Conservation (phyloP, 2,888 invertebrate genomes). For the Leptopilina syphax region DNA sequence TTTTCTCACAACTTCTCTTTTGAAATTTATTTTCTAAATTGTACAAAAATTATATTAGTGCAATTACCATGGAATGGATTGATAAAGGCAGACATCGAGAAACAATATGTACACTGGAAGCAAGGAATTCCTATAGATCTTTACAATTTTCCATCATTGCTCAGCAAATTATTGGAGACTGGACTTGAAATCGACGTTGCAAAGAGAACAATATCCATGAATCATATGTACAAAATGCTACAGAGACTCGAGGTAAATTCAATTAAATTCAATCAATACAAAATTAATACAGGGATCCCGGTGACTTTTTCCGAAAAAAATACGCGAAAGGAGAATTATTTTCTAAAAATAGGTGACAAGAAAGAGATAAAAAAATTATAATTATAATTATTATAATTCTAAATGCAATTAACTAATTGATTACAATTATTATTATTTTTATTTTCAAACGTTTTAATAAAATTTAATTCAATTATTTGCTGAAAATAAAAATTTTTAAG, state of each 20-base stretch:
- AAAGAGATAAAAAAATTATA: background rate
- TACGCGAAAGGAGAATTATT: background rate
- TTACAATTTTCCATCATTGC: constrained; percentile 66
- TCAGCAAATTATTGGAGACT: constrained; percentile 64
- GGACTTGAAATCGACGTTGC: constrained; percentile 66
- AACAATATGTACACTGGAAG: constrained; percentile 62
- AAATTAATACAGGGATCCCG: no score
- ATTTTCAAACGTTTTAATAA: no score
- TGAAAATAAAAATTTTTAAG: no score
- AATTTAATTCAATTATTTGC: no score
- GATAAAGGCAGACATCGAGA: constrained; percentile 61
- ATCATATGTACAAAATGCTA: constrained; percentile 65
- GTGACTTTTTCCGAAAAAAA: no score
- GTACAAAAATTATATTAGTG: constrained; percentile 52
- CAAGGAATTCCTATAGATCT: constrained; percentile 60
- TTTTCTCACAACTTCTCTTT: background rate
- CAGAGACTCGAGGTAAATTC: constrained; percentile 65
- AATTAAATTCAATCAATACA: background rate
- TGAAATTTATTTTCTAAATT: constrained; percentile 1
- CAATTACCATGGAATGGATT: constrained; percentile 66
- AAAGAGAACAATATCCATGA: constrained; percentile 67
- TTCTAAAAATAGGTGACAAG: background rate
- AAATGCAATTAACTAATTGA: no score
- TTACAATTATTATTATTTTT: no score
- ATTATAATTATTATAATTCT: no score